Conservation (phyloP, 1,140 invertebrate genomes). For the Heliconius hewitsoni region DNA sequence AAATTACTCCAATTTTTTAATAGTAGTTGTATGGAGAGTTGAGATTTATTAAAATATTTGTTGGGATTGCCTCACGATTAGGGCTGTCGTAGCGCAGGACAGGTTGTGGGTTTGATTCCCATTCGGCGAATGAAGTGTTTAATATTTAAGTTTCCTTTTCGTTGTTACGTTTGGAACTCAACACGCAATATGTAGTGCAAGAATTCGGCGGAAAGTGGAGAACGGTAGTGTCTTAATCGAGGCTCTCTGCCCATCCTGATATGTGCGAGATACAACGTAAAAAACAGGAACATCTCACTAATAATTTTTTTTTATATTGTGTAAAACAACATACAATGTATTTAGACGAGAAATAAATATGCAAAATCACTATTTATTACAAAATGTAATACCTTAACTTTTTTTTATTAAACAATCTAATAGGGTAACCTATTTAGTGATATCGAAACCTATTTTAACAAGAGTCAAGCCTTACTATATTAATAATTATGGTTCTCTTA, state of each 20-base stretch:
- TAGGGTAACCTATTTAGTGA: background rate
- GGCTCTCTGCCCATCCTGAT: no score
- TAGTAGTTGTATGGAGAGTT: background rate
- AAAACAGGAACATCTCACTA: no score
- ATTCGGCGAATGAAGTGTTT: background rate
- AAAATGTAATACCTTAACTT: no score
- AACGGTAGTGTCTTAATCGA: no score
- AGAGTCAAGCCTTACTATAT: background rate
- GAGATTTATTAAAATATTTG: background rate
- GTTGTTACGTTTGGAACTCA: no score
- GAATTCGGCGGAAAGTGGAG: no score
- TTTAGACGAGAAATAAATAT: no score
- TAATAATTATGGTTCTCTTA: constrained; percentile 12
- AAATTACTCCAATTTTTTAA: background rate
- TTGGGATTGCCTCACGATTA: background rate
- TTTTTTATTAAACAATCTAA: background rate
- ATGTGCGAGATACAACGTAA: no score
- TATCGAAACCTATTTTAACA: background rate
- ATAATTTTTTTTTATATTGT: no score
- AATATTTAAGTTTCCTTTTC: background rate
- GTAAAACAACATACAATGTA: no score
- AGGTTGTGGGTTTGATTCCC: background rate
- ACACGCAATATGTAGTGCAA: no score
- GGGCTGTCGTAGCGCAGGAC: background rate
- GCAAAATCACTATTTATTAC: no score